Base-by-base conservation (phyloP, 2,797 vertebrate genomes). In the Halcyon badia region DNA sequence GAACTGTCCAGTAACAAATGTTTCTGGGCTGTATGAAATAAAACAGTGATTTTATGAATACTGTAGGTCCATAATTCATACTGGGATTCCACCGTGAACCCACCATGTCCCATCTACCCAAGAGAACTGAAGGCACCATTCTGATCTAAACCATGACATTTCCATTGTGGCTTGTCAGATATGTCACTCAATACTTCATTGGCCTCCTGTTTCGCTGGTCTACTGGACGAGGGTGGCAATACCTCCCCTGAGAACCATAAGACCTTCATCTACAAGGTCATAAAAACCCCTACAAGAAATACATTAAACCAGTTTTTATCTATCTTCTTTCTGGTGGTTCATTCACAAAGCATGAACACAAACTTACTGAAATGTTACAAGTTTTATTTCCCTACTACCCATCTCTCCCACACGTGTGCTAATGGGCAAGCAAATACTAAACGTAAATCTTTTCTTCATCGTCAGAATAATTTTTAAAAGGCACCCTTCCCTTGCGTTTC, bases 401-500 rank as follows among this genome's bases (percentile, higher is more conserved):
- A 64, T 69, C 39, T 72, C n/a, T 69, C 62, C 48, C 28, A 69
- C 48, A 51, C 4, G 4, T 19, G 31, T 87, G 94, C 46, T 90
- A 84, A 88, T 48, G 35, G 49, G 30, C 44, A 86, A 5, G 30
- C 70, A 92, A 87, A 65, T 15, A 92, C 54, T 65, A 87, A 93
- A 70, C 77, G 69, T 84, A 70, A 68, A 81, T 91, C 72, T 95
- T 96, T 69, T 92, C 93, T 95, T 97, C 94, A 94, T 87, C 82
- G 80, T 96, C 89, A 88, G 90, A 96, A 90, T 83, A 19, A 24
- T 72, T 86, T 94, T 76, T 84, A 76, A 86, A 89, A 88, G 65
- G 42, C 42, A 71, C 22, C 48, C 41, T 82, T 81, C 62, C 66
- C 56, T 72, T 87, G 56, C 66, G 79, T 77, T 93, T 95, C 62